These are phyloP conservation scores for Megaustenia siamemsis DNA, from an alignment of 2,888 invertebrate genomes.

Conservation along the genomic window DNA sequence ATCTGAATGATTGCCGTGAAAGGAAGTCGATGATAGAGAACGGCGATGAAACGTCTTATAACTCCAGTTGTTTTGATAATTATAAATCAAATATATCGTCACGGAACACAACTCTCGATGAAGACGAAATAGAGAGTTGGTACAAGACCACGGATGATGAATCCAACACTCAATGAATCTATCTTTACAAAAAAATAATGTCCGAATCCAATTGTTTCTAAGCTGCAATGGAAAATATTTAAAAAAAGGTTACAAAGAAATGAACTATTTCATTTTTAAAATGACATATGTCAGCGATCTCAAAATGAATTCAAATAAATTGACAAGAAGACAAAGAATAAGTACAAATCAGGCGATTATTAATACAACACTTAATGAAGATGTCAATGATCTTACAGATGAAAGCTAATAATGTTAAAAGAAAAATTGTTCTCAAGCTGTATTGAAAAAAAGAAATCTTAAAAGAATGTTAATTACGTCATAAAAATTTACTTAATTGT, in stretches of 20 bases:
- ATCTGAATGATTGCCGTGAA: too few species aligned
- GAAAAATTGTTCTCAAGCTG: too few species aligned
- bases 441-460: too few species aligned
- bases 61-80: background rate
- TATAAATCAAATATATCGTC: background rate
- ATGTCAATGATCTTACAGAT: too few species aligned
- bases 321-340: too few species aligned
- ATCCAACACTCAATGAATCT: background rate
- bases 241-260: background rate
- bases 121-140: background rate
- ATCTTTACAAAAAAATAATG: background rate
- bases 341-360: too few species aligned
- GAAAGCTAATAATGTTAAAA: too few species aligned
- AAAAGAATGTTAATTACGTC: too few species aligned
- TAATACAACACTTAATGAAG: too few species aligned
- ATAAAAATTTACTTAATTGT: too few species aligned
- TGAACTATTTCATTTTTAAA: background rate
- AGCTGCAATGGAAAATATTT: background rate
- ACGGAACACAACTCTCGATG: background rate
- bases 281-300: background rate
- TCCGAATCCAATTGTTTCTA: background rate
- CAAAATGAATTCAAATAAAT: background rate
- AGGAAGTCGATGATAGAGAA: background rate
- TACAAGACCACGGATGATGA: constrained; percentile 22
- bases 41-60: background rate